Percentiles rank a stretch among this genome's conserved stretches.
Evolutionary conservation across 2,888 invertebrate genomes (phyloP).

Genomic region (Gortyna flavago): DNA sequence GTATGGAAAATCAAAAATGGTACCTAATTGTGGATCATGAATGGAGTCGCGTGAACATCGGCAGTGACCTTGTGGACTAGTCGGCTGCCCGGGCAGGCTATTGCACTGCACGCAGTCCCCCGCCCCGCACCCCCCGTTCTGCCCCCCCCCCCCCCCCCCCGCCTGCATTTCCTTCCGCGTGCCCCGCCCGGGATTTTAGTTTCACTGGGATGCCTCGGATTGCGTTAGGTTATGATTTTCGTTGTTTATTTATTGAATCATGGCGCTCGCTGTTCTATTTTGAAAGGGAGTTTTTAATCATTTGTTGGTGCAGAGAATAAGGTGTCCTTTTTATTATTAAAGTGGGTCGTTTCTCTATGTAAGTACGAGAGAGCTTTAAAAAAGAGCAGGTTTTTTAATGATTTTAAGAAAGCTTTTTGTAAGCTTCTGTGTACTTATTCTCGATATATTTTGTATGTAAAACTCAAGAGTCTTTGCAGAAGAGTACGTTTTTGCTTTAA

Average conservation of each 20-base stretch:
- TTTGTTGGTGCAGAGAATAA: not conserved
- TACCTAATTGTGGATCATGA: constrained; percentile 81
- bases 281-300: constrained; percentile 14
- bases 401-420: not conserved
- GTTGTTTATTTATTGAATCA: constrained; percentile 45
- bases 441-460: not conserved
- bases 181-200: constrained; percentile 77
- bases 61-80: constrained; percentile 85
- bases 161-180: constrained; percentile 83
- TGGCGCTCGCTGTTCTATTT: constrained; percentile 33
- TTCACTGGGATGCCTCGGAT: constrained; percentile 70
- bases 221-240: constrained; percentile 76
- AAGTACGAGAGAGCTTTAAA: not conserved
- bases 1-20: constrained; percentile 75
- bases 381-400: not conserved
- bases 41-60: constrained; percentile 83
- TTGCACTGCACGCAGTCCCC: constrained; percentile 74
- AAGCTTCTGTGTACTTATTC: not conserved
- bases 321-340: not conserved
- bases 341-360: not conserved
- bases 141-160: constrained; percentile 57
- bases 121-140: constrained; percentile 57
- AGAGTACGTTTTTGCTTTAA: not conserved
- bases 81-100: constrained; percentile 80
- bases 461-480: not conserved